Base-by-base conservation (phyloP, 2,797 vertebrate genomes). In the Garrulus glandarius region DNA sequence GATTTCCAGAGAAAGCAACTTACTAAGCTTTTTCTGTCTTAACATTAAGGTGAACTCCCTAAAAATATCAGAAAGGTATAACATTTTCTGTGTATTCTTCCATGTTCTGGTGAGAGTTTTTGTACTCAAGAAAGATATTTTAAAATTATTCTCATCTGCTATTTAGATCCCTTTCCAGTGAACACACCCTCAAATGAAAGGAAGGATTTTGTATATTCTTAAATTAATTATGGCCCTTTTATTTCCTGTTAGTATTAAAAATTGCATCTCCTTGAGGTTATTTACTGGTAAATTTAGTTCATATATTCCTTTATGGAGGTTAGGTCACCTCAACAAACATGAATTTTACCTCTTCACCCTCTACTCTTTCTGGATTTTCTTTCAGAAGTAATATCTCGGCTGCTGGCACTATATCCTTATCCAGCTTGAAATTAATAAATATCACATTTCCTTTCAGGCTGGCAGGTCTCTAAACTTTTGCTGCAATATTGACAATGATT, bases 351-450 rank as follows among this genome's bases (percentile, higher is more conserved):
- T 87, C 57, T 84, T 91, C 81, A 87, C 71, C 64, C 92, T 84
- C 63, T 82, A 44, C 21, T 41, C 7, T 92, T 67, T n/a, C 59
- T 70, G 78, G 75, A 92, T 93, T 94, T 93, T 91, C 81, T 91
- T 89, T 91, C 70, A 87, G 36, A 84, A 65, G 55, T 41, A 82
- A 34, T 91, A 87, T 76, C 68, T 91, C 84, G 20, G 34, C 61
- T 92, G 17, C 67, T 63, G 30, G 63, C 59, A 44, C 65, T 57
- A 44, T 84, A 82, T 37, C 69, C 9, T 2, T 78, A 92, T 87
- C 43, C 92, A 91, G 70, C 59, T 80, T 89, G 81, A 95, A 94
- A 95, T 82, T 78, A 89, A 93, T 87, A 94, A 89, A 82, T 77
- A 84, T 12, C 68, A 37, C 23, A 77, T 82, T 95, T 94, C 84